A percentile compares a stretch with the other conserved stretches of the same genome.
Evolutionary conservation across 2,797 vertebrate genomes (phyloP).

Genomic region (Channa striata): DNA sequence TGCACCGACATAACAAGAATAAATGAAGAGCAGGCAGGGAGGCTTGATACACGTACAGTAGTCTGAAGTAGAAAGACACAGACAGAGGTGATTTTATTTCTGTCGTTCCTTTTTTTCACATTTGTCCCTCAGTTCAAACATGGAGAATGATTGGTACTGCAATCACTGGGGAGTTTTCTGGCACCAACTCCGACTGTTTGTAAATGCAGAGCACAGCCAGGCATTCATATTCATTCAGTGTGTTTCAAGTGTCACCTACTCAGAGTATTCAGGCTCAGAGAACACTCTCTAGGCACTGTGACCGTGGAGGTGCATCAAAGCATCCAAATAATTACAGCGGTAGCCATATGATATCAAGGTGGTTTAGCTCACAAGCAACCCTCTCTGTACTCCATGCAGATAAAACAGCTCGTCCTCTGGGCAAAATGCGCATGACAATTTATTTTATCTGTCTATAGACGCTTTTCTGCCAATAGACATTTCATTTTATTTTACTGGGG

Average conservation of each 20-base stretch:
- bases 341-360: slow-evolving; percentile 51
- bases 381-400: slow-evolving; percentile 29
- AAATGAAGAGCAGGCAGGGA: slow-evolving; percentile 36
- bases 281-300: slow-evolving; percentile 51
- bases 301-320: slow-evolving; percentile 76
- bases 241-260: slow-evolving; percentile 72
- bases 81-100: slow-evolving; percentile 51
- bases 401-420: slow-evolving; percentile 51
- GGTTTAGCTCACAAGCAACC: slow-evolving; percentile 45
- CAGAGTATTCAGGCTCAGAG: slow-evolving; percentile 61
- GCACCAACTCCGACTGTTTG: slow-evolving; percentile 60
- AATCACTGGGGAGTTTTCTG: slow-evolving; percentile 62
- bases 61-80: slow-evolving; percentile 42
- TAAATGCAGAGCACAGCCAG: slow-evolving; percentile 62
- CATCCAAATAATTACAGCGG: slow-evolving; percentile 68
- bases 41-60: slow-evolving; percentile 21
- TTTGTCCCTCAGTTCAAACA: slow-evolving; percentile 38
- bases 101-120: slow-evolving; percentile 28
- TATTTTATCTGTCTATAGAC: slow-evolving; percentile 40
- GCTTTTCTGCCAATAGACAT: slow-evolving; percentile 11
- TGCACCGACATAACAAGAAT: slow-evolving; percentile 46
- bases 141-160: slow-evolving; percentile 65
- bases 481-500: slow-evolving; percentile 27
- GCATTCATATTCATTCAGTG: slow-evolving; percentile 71
- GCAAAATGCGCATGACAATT: slow-evolving; percentile 43